Percentiles rank a stretch among this genome's conserved stretches.
Conservation (phyloP, 1,140 invertebrate species). For the Drosophila kohkoa region DNA sequence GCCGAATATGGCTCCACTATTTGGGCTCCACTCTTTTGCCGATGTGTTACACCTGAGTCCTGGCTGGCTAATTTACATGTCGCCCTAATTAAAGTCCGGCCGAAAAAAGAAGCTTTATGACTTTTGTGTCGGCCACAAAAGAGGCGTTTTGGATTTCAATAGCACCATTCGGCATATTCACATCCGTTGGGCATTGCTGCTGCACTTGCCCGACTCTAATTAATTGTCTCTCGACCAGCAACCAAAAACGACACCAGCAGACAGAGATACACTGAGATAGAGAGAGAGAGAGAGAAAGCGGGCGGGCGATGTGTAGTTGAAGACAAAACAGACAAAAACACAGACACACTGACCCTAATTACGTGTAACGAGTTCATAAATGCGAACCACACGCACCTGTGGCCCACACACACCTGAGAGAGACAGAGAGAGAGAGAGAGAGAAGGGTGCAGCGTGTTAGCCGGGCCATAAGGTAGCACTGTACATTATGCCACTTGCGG, state of each 20-base stretch:
- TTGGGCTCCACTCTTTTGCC: constrained; percentile 22
- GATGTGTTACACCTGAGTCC: not conserved
- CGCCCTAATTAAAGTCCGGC: constrained; percentile 66
- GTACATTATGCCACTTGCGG: not conserved
- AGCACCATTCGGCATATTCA: constrained; percentile 34
- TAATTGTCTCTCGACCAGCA: constrained; percentile 58
- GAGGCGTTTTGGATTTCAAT: constrained; percentile 73
- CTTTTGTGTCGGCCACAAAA: constrained; percentile 58
- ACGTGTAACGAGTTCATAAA: constrained; percentile 83
- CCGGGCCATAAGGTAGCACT: not conserved
- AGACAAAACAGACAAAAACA: constrained; percentile 11
- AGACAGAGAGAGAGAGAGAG: not conserved
- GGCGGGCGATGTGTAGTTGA: constrained; percentile 14
- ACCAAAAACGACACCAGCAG: not conserved
- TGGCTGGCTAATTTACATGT: constrained; percentile 68
- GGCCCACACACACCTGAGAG: not conserved
- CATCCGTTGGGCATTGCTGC: constrained; percentile 15
- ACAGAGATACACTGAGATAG: not conserved
- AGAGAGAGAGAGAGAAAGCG: constrained; percentile 18
- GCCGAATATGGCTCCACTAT: not conserved
- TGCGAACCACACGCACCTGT: constrained; percentile 73
- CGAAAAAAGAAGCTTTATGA: constrained; percentile 70
- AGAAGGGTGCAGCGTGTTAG: not conserved
- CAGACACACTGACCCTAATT: constrained; percentile 77
- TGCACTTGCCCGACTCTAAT: constrained; percentile 53